phyloP scores from a whole-genome alignment of 1,140 invertebrate species.

The Procambarus virginalis region DNA sequence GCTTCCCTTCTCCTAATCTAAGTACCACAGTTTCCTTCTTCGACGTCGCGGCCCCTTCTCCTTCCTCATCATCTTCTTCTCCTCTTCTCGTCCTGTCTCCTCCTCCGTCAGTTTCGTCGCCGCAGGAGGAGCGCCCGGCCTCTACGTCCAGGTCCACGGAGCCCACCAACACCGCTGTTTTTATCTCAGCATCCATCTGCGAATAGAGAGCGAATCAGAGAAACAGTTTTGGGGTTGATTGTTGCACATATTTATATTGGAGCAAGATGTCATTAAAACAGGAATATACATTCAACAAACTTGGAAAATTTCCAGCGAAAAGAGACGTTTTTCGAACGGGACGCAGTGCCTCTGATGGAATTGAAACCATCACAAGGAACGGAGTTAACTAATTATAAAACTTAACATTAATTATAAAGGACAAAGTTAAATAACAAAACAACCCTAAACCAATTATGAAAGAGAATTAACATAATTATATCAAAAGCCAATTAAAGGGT shows the following conservation, averaged over 20 bases:
- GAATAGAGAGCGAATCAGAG: neutral
- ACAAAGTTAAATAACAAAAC: too few relatives aligned
- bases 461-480: too few relatives aligned
- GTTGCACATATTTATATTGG: neutral
- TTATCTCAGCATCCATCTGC: slow-evolving; percentile 1
- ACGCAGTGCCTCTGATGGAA: neutral
- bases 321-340: neutral
- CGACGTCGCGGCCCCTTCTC: neutral
- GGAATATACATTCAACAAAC: neutral
- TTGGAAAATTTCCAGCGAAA: too few relatives aligned
- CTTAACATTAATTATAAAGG: too few relatives aligned
- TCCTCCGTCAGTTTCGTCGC: neutral
- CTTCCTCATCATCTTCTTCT: neutral
- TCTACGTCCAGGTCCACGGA: slow-evolving; percentile 1
- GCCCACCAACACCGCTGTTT: neutral
- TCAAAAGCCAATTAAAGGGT: too few relatives aligned
- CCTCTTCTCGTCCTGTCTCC: neutral
- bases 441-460: too few relatives aligned
- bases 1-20: slow-evolving; percentile 44
- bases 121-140: slow-evolving; percentile 6
- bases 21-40: slow-evolving; percentile 30
- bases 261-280: neutral
- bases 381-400: too few relatives aligned
- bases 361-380: too few relatives aligned
- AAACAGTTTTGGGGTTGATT: neutral